Evolutionary conservation across 2,113 vertebrate species (phyloP).

Genomic region (Hippolais icterina): DNA sequence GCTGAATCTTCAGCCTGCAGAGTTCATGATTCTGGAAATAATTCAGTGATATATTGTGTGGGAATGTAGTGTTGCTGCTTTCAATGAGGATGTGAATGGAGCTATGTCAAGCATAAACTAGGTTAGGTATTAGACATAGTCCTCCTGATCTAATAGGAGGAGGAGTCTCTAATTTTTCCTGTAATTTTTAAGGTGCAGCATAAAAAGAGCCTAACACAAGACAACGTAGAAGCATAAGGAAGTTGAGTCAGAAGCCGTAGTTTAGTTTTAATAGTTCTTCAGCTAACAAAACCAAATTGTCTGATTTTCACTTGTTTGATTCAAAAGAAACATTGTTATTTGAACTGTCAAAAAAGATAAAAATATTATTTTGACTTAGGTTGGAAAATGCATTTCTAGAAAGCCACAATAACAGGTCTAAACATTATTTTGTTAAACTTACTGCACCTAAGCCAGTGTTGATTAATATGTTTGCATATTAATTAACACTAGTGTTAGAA

Average conservation of each 20-base stretch:
- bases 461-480: constrained; percentile 47
- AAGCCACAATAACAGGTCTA: neutral
- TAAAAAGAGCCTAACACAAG: neutral
- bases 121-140: neutral
- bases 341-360: neutral
- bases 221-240: neutral
- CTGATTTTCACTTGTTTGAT: neutral
- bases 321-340: neutral
- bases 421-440: neutral
- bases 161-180: neutral
- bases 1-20: neutral
- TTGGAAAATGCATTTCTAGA: neutral
- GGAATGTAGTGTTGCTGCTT: neutral
- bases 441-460: neutral
- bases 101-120: neutral
- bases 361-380: neutral
- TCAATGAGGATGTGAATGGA: neutral
- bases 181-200: neutral
- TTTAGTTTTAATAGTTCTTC: neutral
- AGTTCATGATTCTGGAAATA: neutral
- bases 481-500: constrained; percentile 3
- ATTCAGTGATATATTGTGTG: neutral
- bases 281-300: neutral
- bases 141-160: neutral
- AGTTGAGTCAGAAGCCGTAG: neutral